Percentiles rank a stretch among this genome's conserved stretches.
Evolutionary conservation across 1,140 invertebrate genomes (phyloP).

Genomic region (Cyclina sinensis): DNA sequence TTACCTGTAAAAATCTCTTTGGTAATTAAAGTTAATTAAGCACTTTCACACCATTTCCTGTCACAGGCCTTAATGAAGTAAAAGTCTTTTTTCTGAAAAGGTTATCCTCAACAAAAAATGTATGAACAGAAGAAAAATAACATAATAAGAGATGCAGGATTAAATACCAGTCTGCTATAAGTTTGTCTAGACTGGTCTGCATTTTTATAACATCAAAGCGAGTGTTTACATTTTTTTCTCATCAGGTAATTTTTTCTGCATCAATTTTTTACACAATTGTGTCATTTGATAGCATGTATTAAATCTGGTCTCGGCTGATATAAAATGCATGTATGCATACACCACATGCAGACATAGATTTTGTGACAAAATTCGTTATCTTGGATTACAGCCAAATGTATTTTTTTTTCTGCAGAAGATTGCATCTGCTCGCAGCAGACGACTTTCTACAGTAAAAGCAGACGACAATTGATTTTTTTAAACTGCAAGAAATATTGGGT

Average conservation of each 20-base stretch:
- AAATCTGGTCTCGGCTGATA: conserved; percentile 8
- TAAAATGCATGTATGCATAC: conserved; percentile 24
- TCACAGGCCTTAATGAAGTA: background rate
- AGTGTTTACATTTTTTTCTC: conserved; percentile 31
- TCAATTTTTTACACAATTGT: conserved; percentile 38
- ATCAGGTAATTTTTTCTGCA: conserved; percentile 37
- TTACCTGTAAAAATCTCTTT: background rate
- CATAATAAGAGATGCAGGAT: background rate
- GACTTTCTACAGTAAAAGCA: background rate
- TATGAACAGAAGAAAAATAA: background rate
- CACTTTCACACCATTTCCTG: conserved; percentile 12
- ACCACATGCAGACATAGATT: background rate
- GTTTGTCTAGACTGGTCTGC: background rate
- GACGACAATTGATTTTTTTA: conserved; percentile 44
- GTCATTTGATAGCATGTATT: conserved; percentile 33
- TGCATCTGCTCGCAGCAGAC: conserved; percentile 27
- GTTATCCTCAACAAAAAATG: background rate
- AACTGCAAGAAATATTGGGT: conserved; percentile 22
- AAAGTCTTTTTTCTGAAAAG: background rate
- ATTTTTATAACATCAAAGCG: background rate
- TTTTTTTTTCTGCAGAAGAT: conserved; percentile 33
- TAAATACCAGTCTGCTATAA: background rate
- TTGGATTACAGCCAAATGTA: conserved; percentile 28
- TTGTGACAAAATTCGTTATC: conserved; percentile 15
- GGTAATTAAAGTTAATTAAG: conserved; percentile 4